These are phyloP conservation scores for Salvelinus fontinalis DNA, from an alignment of 2,113 vertebrate genomes.

Conservation along the genomic window DNA sequence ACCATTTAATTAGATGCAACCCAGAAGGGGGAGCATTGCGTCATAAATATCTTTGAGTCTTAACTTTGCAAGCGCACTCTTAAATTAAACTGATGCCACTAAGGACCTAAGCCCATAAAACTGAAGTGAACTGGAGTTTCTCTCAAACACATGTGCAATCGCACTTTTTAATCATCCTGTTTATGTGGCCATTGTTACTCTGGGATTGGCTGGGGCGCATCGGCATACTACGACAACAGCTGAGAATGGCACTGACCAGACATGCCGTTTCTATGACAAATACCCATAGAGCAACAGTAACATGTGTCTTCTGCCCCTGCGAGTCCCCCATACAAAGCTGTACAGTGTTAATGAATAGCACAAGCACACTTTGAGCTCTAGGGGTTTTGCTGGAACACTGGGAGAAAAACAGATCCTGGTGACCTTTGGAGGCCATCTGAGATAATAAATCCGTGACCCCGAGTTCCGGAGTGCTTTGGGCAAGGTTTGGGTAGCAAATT, in stretches of 20 bases:
- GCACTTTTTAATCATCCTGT: constrained; percentile 86
- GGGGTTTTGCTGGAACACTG: constrained; percentile 46
- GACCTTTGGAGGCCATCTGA: constrained; percentile 83
- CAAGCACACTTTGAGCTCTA: constrained; percentile 64
- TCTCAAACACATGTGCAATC: constrained; percentile 80
- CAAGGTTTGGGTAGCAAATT: constrained; percentile 90
- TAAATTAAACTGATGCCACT: neutral
- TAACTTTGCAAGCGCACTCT: too few relatives aligned
- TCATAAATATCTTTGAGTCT: too few relatives aligned
- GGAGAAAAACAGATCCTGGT: constrained; percentile 52
- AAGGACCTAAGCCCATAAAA: constrained; percentile 25
- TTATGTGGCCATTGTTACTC: constrained; percentile 80
- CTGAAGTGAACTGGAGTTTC: constrained; percentile 75
- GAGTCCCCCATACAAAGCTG: constrained; percentile 56
- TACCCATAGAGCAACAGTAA: constrained; percentile 80
- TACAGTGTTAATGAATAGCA: constrained; percentile 79
- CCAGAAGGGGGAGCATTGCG: too few relatives aligned
- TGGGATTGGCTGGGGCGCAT: constrained; percentile 78
- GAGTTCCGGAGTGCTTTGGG: constrained; percentile 90
- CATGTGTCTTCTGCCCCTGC: constrained; percentile 79
- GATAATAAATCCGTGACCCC: constrained; percentile 87
- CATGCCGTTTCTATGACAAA: constrained; percentile 96
- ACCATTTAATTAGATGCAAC: too few relatives aligned
- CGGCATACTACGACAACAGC: constrained; percentile 85
- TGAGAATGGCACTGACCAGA: constrained; percentile 83